Percentiles rank a stretch among this genome's conserved stretches.
phyloP scores from a whole-genome alignment of 2,113 vertebrate genomes.

The Porphyrio hochstetteri region DNA sequence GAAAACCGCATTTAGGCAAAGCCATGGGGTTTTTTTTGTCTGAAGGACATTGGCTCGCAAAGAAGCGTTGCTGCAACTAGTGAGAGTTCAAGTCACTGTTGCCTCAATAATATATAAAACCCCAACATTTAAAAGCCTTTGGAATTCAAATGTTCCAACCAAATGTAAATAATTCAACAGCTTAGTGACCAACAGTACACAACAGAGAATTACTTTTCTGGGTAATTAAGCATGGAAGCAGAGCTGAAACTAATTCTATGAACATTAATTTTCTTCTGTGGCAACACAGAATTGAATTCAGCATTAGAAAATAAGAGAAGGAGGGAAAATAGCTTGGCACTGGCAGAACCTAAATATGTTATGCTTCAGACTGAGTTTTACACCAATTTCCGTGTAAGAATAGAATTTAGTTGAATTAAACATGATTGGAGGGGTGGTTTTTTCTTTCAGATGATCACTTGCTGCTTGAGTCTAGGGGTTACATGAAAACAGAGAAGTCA shows the following conservation, averaged over 20 bases:
- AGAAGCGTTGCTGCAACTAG: neutral
- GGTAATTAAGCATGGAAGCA: neutral
- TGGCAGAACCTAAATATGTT: neutral
- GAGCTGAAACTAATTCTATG: neutral
- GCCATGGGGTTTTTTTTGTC: slow-evolving; percentile 24
- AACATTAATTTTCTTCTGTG: neutral
- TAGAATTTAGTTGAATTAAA: neutral
- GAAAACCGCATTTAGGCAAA: slow-evolving; percentile 16
- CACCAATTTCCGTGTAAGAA: neutral
- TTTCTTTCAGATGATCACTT: neutral
- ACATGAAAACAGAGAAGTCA: neutral
- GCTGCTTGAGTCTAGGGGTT: neutral
- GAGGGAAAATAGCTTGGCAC: neutral
- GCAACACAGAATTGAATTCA: neutral
- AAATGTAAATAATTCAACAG: slow-evolving; percentile 1
- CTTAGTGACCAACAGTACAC: neutral
- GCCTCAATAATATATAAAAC: neutral
- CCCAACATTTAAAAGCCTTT: neutral
- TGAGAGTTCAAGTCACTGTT: neutral
- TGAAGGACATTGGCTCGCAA: neutral
- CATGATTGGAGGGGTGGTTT: neutral
- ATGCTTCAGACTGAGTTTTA: neutral
- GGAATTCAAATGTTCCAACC: neutral
- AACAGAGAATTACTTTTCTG: neutral
- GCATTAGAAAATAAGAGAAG: neutral